A percentile compares a stretch with the other conserved stretches of the same genome.
Conservation (phyloP, 2,797 vertebrate genomes). For the Eulemur rubriventer region DNA sequence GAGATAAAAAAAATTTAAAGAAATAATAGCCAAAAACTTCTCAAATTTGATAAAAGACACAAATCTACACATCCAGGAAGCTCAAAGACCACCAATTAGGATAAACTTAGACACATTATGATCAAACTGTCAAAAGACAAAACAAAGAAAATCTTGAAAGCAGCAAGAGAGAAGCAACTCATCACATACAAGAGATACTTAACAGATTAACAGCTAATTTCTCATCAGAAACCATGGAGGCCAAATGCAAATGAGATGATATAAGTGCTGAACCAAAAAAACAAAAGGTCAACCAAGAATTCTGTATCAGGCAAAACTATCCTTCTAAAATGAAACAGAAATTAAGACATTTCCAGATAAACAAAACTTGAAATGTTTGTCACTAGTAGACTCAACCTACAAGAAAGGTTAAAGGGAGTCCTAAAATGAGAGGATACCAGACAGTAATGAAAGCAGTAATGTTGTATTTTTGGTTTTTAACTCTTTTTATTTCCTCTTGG, state of each 20-base stretch:
- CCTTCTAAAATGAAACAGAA: neutral
- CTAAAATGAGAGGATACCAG: neutral
- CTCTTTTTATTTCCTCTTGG: neutral
- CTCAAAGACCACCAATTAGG: neutral
- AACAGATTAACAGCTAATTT: neutral
- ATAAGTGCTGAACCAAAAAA: neutral
- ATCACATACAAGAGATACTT: neutral
- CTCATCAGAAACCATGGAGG: neutral
- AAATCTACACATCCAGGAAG: neutral
- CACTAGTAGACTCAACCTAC: neutral
- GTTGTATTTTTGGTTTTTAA: neutral
- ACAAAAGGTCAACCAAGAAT: neutral
- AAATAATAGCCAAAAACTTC: neutral
- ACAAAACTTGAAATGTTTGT: neutral
- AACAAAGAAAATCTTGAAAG: neutral
- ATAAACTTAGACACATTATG: neutral
- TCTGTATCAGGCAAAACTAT: neutral
- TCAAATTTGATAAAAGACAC: neutral
- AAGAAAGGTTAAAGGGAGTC: neutral
- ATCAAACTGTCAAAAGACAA: neutral
- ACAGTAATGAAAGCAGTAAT: neutral
- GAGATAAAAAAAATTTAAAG: neutral
- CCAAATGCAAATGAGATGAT: neutral
- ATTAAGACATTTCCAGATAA: neutral
- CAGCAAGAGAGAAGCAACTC: neutral